A percentile compares a stretch with the other conserved stretches of the same genome.
phyloP scores from a whole-genome alignment of 2,888 invertebrate species.

The Drosophila leonis region DNA sequence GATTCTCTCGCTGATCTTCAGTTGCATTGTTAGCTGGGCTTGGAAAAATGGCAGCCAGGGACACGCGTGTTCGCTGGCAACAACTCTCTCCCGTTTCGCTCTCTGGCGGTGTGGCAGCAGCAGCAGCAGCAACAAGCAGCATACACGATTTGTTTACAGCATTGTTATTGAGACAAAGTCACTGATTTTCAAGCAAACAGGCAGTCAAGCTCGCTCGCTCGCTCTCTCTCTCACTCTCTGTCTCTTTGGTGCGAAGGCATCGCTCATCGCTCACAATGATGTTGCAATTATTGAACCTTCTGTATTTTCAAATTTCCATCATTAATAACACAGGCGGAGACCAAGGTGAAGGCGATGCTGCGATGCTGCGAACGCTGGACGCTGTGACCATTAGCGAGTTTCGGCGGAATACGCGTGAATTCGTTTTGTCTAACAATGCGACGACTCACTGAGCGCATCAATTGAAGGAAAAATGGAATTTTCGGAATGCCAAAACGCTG shows the following conservation, averaged over 20 bases:
- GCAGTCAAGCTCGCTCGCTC: constrained; percentile 1
- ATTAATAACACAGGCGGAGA: constrained; percentile 85
- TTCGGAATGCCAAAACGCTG: constrained; percentile 81
- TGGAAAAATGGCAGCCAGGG: constrained; percentile 61
- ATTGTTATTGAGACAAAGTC: constrained; percentile 72
- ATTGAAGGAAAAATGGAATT: constrained; percentile 77
- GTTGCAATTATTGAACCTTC: constrained; percentile 86
- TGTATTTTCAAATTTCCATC: constrained; percentile 85
- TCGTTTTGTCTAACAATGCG: constrained; percentile 80
- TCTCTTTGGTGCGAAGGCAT: constrained; percentile 37
- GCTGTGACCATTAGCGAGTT: constrained; percentile 84
- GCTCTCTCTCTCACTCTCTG: background rate
- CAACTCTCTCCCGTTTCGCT: background rate
- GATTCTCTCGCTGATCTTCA: constrained; percentile 40
- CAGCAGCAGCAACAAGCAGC: constrained; percentile 16
- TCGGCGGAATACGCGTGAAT: constrained; percentile 84
- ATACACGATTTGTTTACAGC: constrained; percentile 67
- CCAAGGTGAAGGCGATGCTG: constrained; percentile 77
- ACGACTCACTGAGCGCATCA: constrained; percentile 78
- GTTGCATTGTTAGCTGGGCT: constrained; percentile 20
- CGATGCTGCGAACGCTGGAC: constrained; percentile 32
- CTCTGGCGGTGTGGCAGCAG: constrained; percentile 48
- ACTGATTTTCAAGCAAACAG: constrained; percentile 49
- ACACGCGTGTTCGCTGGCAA: constrained; percentile 54
- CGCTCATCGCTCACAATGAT: constrained; percentile 82